These are phyloP conservation scores for Cephalopholis sonnerati DNA, from an alignment of 2,113 vertebrate genomes.

Conservation along the genomic window DNA sequence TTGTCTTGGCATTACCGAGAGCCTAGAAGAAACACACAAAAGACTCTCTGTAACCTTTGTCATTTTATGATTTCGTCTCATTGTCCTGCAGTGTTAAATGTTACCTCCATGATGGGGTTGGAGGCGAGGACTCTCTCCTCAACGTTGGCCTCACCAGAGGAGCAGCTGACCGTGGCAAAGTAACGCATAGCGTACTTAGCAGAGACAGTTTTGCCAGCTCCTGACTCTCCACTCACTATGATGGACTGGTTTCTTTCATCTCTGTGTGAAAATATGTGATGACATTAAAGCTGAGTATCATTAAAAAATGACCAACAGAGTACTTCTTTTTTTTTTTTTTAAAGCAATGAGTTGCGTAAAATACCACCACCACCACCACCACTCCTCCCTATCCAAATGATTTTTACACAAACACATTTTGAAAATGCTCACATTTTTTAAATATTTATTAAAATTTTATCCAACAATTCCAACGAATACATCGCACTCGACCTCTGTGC, in stretches of 20 bases:
- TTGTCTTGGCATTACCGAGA: slow-evolving; percentile 98
- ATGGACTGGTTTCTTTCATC: slow-evolving; percentile 97
- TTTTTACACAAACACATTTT: too few relatives aligned
- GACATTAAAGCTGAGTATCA: background rate
- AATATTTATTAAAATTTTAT: too few relatives aligned
- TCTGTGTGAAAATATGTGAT: slow-evolving; percentile 75
- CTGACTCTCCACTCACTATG: slow-evolving; percentile 98
- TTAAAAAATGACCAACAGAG: too few relatives aligned
- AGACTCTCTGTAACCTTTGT: background rate
- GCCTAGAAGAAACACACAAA: slow-evolving; percentile 84
- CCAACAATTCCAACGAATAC: too few relatives aligned
- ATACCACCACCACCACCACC: too few relatives aligned
- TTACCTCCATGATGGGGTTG: slow-evolving; percentile 99
- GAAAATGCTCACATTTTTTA: too few relatives aligned
- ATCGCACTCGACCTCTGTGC: too few relatives aligned
- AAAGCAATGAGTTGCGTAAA: too few relatives aligned
- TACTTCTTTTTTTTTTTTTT: too few relatives aligned
- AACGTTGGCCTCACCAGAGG: slow-evolving; percentile 90
- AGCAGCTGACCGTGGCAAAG: slow-evolving; percentile 95
- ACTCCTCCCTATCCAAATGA: too few relatives aligned
- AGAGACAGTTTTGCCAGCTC: slow-evolving; percentile 97
- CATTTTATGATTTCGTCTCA: background rate
- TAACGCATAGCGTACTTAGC: slow-evolving; percentile 98
- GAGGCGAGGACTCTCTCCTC: slow-evolving; percentile 96
- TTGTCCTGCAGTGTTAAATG: background rate